Conservation (phyloP, 2,797 vertebrate species). For the Novumbra hubbsi region DNA sequence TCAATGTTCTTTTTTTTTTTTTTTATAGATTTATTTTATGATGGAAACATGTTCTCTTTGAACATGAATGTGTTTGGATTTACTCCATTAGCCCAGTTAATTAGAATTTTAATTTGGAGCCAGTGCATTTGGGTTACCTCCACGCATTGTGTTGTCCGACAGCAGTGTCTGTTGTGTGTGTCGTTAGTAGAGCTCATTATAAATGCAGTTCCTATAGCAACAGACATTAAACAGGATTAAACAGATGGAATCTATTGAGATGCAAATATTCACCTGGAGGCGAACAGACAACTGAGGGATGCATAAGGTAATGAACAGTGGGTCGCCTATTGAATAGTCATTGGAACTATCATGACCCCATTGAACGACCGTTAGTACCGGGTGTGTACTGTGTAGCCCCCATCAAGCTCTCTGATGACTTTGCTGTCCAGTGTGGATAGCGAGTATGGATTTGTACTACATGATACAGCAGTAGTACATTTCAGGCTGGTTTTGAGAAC, state of each 20-base stretch:
- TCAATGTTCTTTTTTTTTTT: background rate
- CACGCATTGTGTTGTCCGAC: conserved; percentile 48
- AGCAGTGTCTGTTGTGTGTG: conserved; percentile 36
- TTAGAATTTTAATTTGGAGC: conserved; percentile 40
- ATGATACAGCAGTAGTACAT: background rate
- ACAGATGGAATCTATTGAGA: conserved; percentile 36
- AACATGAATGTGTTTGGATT: conserved; percentile 15
- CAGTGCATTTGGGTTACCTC: conserved; percentile 24
- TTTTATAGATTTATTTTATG: background rate
- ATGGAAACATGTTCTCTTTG: background rate
- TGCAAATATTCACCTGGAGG: conserved; percentile 33
- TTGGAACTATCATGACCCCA: background rate
- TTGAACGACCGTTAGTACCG: too few species aligned
- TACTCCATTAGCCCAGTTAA: conserved; percentile 22
- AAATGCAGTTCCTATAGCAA: conserved; percentile 68
- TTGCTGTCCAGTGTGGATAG: background rate
- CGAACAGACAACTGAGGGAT: conserved; percentile 10
- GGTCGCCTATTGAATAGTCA: conserved; percentile 3
- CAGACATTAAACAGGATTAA: conserved; percentile 48
- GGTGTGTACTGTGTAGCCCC: background rate
- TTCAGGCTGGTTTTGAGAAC: too few species aligned
- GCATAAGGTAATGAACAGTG: conserved; percentile 29
- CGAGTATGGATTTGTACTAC: background rate
- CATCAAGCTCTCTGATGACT: background rate
- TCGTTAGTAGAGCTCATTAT: conserved; percentile 61